Conservation (phyloP, 2,113 vertebrate genomes). For the Tympanuchus pallidicinctus region DNA sequence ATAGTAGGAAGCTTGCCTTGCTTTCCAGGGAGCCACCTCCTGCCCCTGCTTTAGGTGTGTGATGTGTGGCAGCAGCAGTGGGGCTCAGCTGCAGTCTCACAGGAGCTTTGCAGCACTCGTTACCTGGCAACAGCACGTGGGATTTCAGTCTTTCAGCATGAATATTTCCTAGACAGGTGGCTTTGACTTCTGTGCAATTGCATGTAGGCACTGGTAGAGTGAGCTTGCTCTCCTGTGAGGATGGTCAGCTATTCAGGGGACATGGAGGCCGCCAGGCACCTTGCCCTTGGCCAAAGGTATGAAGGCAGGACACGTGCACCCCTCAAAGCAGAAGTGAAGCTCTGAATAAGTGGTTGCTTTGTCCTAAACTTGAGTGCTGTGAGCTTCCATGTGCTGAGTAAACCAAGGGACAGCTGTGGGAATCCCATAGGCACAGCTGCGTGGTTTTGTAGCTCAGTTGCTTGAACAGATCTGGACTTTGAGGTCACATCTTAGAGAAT, state of each 20-base stretch:
- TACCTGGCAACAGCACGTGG: constrained; percentile 56
- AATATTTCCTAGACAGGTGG: not conserved
- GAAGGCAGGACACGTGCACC: rapidly evolving
- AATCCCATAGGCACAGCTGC: not conserved
- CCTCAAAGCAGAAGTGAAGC: not conserved
- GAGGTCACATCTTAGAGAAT: not conserved
- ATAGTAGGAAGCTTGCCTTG: not conserved
- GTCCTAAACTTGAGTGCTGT: not conserved
- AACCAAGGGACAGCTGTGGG: rapidly evolving
- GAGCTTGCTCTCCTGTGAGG: not conserved
- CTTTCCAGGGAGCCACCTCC: not conserved
- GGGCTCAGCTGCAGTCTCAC: constrained; percentile 45
- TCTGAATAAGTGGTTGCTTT: not conserved
- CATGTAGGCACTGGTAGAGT: not conserved
- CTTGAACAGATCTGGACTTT: not conserved
- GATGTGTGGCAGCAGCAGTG: rapidly evolving
- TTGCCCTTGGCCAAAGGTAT: not conserved
- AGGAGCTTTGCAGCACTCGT: constrained; percentile 42
- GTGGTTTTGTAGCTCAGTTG: not conserved
- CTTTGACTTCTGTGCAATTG: not conserved
- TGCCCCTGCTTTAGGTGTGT: not conserved
- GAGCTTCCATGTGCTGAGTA: rapidly evolving
- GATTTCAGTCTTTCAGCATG: not conserved
- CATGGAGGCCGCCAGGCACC: not conserved
- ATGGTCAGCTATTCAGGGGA: not conserved